These are phyloP conservation scores for Macrosoma leucophasiata DNA, from an alignment of 2,888 invertebrate genomes.

Conservation along the genomic window DNA sequence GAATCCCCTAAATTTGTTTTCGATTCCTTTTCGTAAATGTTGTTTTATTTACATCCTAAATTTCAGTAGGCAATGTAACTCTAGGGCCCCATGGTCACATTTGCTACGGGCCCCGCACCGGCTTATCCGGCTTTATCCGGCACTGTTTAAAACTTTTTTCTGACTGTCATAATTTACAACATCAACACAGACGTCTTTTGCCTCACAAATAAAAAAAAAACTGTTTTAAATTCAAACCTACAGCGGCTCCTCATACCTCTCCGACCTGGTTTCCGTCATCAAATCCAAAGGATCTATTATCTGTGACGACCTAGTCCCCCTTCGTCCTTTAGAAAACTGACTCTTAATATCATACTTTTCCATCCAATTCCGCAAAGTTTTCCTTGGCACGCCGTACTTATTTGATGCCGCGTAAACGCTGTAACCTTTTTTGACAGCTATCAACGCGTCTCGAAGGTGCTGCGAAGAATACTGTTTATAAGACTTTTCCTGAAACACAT, in stretches of 20 bases:
- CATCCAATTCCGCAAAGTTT: slow-evolving; percentile 75
- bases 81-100: too few species aligned
- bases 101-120: too few species aligned
- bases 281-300: slow-evolving; percentile 59
- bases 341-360: slow-evolving; percentile 74
- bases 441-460: slow-evolving; percentile 63
- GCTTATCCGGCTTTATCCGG: too few species aligned
- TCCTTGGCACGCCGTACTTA: slow-evolving; percentile 72
- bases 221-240: too few species aligned
- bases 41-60: too few species aligned
- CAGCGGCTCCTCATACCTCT: slow-evolving; percentile 43
- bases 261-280: slow-evolving; percentile 49
- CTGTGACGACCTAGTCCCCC: slow-evolving; percentile 51
- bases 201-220: too few species aligned
- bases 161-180: too few species aligned
- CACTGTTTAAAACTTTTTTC: too few species aligned
- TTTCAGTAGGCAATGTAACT: too few species aligned
- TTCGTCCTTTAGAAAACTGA: slow-evolving; percentile 67
- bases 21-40: too few species aligned
- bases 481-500: slow-evolving; percentile 68
- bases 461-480: slow-evolving; percentile 73
- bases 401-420: slow-evolving; percentile 75
- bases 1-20: too few species aligned
- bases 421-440: slow-evolving; percentile 70
- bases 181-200: too few species aligned